Evolutionary conservation across 2,113 vertebrate genomes (phyloP).

Genomic region (Marmota flaviventris): DNA sequence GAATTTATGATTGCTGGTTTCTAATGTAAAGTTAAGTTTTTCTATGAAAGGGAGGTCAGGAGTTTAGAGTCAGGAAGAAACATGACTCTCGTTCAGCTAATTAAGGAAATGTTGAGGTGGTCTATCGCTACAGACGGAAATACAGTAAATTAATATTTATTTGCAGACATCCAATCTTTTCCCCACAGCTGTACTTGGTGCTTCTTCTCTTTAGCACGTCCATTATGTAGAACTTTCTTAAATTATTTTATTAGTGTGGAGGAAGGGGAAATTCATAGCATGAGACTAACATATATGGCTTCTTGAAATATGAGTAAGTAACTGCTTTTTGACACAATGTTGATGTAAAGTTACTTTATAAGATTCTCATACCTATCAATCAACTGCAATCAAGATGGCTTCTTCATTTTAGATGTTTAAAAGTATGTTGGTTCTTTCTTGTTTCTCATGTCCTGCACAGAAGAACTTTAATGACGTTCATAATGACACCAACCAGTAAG

Average conservation of each 20-base stretch:
- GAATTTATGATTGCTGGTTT: not conserved
- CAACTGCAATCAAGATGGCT: not conserved
- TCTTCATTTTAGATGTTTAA: not conserved
- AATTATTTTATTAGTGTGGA: constrained; percentile 10
- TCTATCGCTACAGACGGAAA: not conserved
- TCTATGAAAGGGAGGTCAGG: not conserved
- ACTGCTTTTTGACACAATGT: not conserved
- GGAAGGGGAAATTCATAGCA: not conserved
- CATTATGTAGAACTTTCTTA: not conserved
- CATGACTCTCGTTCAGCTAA: not conserved
- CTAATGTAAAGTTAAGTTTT: not conserved
- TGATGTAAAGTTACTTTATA: not conserved
- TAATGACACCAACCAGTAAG: not conserved
- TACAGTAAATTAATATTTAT: not conserved
- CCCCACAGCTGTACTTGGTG: not conserved
- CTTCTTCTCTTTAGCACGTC: not conserved
- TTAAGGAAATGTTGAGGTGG: not conserved
- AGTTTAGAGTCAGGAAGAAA: not conserved
- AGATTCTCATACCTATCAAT: not conserved
- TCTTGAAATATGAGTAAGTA: not conserved
- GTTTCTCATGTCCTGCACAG: not conserved
- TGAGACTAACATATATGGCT: not conserved
- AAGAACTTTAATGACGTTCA: not conserved
- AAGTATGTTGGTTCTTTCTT: not conserved
- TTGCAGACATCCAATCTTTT: not conserved